Percentiles rank a stretch among this genome's conserved stretches.
Conservation (phyloP, 2,888 invertebrate species). For the Teleiodes luculella region DNA sequence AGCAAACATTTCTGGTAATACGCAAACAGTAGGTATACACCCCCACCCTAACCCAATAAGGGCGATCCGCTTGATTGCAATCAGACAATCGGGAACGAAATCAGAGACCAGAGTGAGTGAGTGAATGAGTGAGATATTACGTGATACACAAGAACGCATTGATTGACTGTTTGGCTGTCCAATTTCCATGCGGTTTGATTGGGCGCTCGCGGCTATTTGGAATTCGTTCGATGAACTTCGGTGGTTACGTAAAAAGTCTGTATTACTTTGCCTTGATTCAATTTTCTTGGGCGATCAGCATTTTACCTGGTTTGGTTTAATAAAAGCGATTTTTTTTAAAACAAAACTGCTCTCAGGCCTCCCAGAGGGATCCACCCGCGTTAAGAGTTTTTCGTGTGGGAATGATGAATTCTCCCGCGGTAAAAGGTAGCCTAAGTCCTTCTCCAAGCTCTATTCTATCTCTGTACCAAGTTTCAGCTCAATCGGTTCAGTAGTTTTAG, state of each 20-base stretch:
- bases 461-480: no score
- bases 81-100: constrained; percentile 37
- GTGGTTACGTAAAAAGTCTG: background rate
- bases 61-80: constrained; percentile 70
- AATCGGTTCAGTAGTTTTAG: no score
- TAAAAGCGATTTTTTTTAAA: no score
- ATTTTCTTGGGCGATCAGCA: no score
- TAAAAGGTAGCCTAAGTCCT: no score
- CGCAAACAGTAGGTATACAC: constrained; percentile 46
- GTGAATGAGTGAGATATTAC: constrained; percentile 30
- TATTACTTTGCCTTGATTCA: no score
- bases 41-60: constrained; percentile 63
- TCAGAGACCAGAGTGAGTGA: no score
- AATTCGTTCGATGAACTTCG: background rate
- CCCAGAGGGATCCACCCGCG: no score
- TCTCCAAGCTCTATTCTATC: no score
- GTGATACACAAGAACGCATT: constrained; percentile 44
- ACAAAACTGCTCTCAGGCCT: no score
- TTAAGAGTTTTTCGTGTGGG: no score
- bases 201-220: background rate
- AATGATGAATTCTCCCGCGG: no score
- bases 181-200: background rate
- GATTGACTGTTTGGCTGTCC: constrained; percentile 6
- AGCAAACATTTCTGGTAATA: constrained; percentile 59
- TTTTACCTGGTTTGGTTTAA: background rate